A percentile compares a stretch with the other conserved stretches of the same genome.
Conservation (phyloP, 1,140 invertebrate species). For the Aricia agestis region DNA sequence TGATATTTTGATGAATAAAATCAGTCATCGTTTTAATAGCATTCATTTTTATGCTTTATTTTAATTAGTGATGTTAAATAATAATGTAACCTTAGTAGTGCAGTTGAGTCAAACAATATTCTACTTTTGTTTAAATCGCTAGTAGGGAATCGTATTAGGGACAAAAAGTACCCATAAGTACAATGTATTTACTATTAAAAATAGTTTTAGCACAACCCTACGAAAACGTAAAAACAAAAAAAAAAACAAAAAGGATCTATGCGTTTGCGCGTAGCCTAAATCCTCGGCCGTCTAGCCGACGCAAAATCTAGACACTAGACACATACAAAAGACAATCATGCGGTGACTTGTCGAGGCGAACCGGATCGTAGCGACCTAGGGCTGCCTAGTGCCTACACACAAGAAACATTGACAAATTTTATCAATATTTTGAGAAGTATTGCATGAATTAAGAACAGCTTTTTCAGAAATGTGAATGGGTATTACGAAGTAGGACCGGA, state of each 20-base stretch:
- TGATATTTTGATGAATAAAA: not conserved
- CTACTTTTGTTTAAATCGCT: too few relatives aligned
- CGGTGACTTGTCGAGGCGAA: constrained; percentile 36
- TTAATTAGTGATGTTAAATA: not conserved
- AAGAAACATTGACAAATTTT: not conserved
- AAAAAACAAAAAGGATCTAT: not conserved
- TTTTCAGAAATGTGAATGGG: too few relatives aligned
- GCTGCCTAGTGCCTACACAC: not conserved
- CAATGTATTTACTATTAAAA: too few relatives aligned
- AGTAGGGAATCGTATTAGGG: too few relatives aligned
- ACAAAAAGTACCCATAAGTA: too few relatives aligned
- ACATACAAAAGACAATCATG: constrained; percentile 21
- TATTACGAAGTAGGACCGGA: too few relatives aligned
- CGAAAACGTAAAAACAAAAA: too few relatives aligned
- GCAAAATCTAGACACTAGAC: constrained; percentile 6
- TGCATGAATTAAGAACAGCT: too few relatives aligned
- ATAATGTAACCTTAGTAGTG: too few relatives aligned
- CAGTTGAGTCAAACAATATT: too few relatives aligned
- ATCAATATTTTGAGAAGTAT: too few relatives aligned
- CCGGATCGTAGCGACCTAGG: constrained; percentile 28
- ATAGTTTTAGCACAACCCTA: not conserved
- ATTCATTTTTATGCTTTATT: not conserved
- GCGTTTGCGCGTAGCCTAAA: constrained; percentile 11
- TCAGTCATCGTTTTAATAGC: too few relatives aligned
- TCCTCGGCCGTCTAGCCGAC: not conserved